Evolutionary conservation across 2,888 invertebrate species (phyloP), one percentile per base, ranked within the genome.

Genomic region (Eristalinus aeneus): DNA sequence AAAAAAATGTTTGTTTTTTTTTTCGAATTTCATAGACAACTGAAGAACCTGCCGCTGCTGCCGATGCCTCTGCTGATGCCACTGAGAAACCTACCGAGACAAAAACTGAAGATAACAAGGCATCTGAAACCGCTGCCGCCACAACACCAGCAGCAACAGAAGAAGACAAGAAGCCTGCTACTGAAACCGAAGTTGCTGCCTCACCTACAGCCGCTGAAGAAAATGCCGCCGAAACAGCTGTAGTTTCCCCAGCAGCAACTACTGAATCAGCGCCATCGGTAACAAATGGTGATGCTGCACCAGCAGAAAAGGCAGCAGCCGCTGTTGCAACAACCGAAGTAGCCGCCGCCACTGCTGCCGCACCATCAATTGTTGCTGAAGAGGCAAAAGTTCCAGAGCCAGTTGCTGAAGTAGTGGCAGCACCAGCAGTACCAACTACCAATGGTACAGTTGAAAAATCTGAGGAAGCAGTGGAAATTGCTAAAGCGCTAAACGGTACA

Each of bases 221-320:
- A 20, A 67, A 53, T 16, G 69, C 68, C 23, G 46, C 63, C 20
- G 63, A 39, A 63, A 93, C 94, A 56, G 94, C 94, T 88, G 94
- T 22, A 34, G 56, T 61, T 1, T 46, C 20, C 6, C 27, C 46
- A 23, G 72, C 72, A 27, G 36, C 56, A 32, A 63, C 58, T 23
- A 63, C 58, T 23, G 46, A 46, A 36, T 32, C 20, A 36, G 39
- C 32, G 78, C 56, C 23, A 56, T 56, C 56, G 23, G 56, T 56
- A 23, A 56, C 56, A 56, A 56, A 56, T 27, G 56, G 56, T 61
- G 74, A 75, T 69, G 61, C 76, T 60, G 68, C 76, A 53, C 61
- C 68, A 76, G 76, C 61, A n/a, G 68, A 76, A 76, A 69, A 76
- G 68, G 61, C 56, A 76, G 61, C 56, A 16, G 46, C 80, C 31